Evolutionary conservation across 2,797 vertebrate species (phyloP).

Genomic region (Carcharodon carcharias): DNA sequence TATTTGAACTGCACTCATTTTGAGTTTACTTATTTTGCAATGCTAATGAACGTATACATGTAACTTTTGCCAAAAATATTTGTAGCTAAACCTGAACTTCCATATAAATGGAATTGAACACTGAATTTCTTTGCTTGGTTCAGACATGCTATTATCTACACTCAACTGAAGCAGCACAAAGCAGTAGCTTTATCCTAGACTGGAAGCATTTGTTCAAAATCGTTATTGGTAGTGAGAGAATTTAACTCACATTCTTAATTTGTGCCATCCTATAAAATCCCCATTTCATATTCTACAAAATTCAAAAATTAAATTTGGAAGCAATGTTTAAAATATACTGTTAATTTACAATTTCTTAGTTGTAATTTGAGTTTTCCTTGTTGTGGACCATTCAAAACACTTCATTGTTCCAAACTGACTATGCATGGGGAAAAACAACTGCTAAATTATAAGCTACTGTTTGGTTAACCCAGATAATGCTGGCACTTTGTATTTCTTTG

Average conservation of each 20-base stretch:
- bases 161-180: neutral
- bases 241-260: slow-evolving; percentile 24
- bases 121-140: neutral
- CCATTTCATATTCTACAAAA: neutral
- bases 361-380: neutral
- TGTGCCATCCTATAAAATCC: neutral
- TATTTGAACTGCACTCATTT: neutral
- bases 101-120: neutral
- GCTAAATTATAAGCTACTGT: neutral
- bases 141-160: neutral
- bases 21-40: neutral
- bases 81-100: neutral
- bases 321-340: neutral
- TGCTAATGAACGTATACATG: neutral
- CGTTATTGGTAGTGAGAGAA: neutral
- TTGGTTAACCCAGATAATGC: slow-evolving; percentile 10
- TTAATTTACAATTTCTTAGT: neutral
- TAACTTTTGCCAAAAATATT: slow-evolving; percentile 19
- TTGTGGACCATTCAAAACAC: neutral
- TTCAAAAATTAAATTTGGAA: neutral
- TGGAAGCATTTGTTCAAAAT: slow-evolving; percentile 3
- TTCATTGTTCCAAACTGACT: neutral
- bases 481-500: slow-evolving; percentile 8
- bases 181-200: neutral
- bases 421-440: neutral